Conservation (phyloP, 2,797 vertebrate genomes). For the Danio jaintianensis region DNA sequence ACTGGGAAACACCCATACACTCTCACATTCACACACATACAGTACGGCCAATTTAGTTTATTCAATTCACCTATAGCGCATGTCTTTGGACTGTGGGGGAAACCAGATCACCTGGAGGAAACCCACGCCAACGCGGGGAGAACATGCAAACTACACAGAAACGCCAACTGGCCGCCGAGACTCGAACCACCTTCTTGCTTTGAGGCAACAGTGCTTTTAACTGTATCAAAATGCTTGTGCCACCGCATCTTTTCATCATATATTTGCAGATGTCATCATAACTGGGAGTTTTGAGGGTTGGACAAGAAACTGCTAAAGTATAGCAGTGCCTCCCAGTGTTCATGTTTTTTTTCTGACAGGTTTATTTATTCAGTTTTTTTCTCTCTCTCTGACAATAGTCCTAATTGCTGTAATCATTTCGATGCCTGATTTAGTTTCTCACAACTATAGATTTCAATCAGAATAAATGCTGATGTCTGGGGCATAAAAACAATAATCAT, state of each 20-base stretch:
- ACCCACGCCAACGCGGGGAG: no score
- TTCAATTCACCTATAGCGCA: no score
- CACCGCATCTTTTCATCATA: no score
- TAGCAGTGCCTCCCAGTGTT: neutral
- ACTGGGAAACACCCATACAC: no score
- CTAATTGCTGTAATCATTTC: slow-evolving; percentile 11
- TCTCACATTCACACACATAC: no score
- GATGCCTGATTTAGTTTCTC: slow-evolving; percentile 16
- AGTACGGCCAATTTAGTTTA: no score
- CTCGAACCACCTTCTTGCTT: no score
- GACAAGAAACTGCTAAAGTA: neutral
- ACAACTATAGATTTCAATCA: slow-evolving; percentile 18
- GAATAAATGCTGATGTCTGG: slow-evolving; percentile 7
- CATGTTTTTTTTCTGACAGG: neutral
- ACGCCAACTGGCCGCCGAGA: no score
- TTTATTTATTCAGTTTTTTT: neutral
- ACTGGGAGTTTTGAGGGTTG: neutral
- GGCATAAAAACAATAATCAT: slow-evolving; percentile 29
- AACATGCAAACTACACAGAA: no score
- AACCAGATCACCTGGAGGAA: no score
- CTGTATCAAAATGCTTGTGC: neutral
- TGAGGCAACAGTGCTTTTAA: no score
- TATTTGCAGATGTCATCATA: neutral
- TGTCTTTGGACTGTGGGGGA: no score
- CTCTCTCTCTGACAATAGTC: neutral